These are phyloP conservation scores for Herpetotheres cachinnans DNA, from an alignment of 2,113 vertebrate genomes.

Conservation along the genomic window DNA sequence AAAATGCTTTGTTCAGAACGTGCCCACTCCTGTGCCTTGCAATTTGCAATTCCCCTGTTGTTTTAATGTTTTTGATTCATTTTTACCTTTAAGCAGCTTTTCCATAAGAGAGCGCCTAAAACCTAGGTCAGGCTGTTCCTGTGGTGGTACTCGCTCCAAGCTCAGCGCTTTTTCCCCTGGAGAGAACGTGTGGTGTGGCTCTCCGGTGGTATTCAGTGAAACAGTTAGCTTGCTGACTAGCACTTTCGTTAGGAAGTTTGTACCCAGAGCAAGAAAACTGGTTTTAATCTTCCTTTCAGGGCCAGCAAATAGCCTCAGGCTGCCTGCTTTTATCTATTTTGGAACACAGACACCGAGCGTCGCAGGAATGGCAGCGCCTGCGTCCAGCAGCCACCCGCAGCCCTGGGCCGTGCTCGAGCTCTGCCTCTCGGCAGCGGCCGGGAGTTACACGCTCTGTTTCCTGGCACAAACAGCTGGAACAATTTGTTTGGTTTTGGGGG, in stretches of 20 bases:
- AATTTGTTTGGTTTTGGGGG: background rate
- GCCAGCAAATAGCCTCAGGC: background rate
- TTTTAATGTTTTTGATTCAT: background rate
- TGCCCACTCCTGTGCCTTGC: background rate
- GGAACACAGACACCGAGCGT: background rate
- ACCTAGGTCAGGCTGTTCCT: background rate
- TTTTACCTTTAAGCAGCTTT: background rate
- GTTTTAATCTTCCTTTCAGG: background rate
- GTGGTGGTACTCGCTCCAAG: background rate
- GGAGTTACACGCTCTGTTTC: accelerated
- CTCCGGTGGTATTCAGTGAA: background rate
- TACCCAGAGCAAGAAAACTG: background rate
- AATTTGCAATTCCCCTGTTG: background rate
- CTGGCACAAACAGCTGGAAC: background rate
- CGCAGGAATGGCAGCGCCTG: background rate
- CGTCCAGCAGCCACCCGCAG: background rate
- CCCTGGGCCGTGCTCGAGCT: background rate
- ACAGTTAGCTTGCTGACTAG: background rate
- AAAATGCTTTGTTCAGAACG: background rate
- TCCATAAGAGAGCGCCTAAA: background rate
- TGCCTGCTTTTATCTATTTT: background rate
- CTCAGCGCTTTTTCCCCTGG: background rate
- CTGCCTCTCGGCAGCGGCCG: background rate
- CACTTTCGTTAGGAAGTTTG: background rate
- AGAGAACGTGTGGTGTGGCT: accelerated